These are phyloP conservation scores for Tetramorium bicarinatum DNA, from an alignment of 2,888 invertebrate genomes.

Conservation along the genomic window DNA sequence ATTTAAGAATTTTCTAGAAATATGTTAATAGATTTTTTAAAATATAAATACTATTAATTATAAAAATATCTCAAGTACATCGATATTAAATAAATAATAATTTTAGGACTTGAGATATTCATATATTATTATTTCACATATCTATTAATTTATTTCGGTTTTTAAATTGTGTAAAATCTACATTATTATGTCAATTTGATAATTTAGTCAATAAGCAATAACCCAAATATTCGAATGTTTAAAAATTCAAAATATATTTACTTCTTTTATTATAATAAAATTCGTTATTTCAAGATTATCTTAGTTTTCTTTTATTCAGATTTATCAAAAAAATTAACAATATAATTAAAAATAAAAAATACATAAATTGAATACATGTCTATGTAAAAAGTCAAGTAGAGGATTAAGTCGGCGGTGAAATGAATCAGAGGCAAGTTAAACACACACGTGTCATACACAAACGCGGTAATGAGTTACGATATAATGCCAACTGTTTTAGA, in stretches of 20 bases:
- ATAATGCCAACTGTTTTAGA: slow-evolving; percentile 80
- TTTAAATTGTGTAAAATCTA: background rate
- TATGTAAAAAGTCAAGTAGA: slow-evolving; percentile 10
- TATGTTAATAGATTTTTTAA: background rate
- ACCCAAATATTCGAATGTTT: background rate
- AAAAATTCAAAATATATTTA: background rate
- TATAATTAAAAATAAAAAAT: slow-evolving; percentile 1
- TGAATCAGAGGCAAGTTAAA: slow-evolving; percentile 77
- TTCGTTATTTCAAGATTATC: background rate
- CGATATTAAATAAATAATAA: background rate
- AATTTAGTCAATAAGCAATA: background rate
- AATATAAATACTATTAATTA: background rate
- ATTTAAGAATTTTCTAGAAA: background rate
- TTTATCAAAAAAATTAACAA: background rate
- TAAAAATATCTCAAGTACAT: background rate
- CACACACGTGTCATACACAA: slow-evolving; percentile 50
- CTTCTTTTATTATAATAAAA: background rate
- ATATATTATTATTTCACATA: background rate
- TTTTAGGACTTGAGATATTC: background rate
- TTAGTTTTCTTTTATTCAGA: background rate
- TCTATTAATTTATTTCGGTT: background rate
- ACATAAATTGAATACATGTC: background rate
- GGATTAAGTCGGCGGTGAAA: slow-evolving; percentile 61
- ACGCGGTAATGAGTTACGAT: slow-evolving; percentile 71
- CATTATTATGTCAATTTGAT: background rate